phyloP scores from a whole-genome alignment of 1,140 invertebrate species.

The Bombus consobrinus region DNA sequence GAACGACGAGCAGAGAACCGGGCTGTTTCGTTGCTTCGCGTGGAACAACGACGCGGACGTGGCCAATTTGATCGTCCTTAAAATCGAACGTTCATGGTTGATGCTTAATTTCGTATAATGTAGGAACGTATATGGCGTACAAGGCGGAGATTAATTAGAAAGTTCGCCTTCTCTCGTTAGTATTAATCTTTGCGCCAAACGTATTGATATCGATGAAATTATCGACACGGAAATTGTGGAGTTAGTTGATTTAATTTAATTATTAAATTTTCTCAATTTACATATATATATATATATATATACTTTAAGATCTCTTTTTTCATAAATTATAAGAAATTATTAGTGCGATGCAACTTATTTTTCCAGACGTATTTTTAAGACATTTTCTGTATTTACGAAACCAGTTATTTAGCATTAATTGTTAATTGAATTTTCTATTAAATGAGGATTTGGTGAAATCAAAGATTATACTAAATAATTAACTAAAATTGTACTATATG shows the following conservation, averaged over 20 bases:
- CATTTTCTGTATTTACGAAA: too few species aligned
- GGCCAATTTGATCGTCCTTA: neutral
- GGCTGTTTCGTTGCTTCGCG: neutral
- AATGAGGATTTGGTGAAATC: too few species aligned
- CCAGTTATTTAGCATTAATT: too few species aligned
- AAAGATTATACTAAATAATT: too few species aligned
- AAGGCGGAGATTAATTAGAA: neutral
- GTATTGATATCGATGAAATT: neutral
- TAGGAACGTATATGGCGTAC: neutral
- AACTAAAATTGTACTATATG: too few species aligned
- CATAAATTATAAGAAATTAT: neutral
- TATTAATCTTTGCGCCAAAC: neutral
- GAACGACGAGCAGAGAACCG: neutral
- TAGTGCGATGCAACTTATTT: too few species aligned
- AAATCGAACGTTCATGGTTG: neutral
- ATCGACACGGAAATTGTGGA: neutral
- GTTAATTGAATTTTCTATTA: too few species aligned
- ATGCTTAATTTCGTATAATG: neutral
- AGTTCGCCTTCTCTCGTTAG: neutral
- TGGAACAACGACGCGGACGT: neutral
- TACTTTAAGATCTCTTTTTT: neutral
- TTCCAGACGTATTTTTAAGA: too few species aligned
- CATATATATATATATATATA: too few species aligned
- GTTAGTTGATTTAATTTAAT: neutral
- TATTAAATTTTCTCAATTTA: neutral